A percentile compares a stretch with the other conserved stretches of the same genome.
These are phyloP conservation scores for Grammomys surdaster DNA, from an alignment of 2,113 vertebrate species.

Conservation along the genomic window DNA sequence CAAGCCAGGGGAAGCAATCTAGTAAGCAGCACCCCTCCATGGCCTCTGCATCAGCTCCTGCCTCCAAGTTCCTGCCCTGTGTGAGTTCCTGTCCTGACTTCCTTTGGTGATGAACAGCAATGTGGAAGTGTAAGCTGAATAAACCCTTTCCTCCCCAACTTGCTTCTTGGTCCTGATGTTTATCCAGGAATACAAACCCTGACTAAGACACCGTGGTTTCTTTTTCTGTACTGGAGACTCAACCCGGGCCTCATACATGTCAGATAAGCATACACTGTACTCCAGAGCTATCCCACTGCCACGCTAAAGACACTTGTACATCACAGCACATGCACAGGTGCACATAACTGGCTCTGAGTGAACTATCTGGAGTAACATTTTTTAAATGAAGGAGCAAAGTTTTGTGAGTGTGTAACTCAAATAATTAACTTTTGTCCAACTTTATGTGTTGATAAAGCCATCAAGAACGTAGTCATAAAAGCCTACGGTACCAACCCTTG, in stretches of 20 bases:
- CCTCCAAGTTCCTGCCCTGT: too few species aligned
- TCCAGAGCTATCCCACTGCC: background rate
- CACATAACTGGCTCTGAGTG: background rate
- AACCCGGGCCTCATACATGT: background rate
- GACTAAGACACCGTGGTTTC: background rate
- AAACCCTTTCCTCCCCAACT: too few species aligned
- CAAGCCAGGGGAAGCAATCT: too few species aligned
- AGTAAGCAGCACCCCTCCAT: too few species aligned
- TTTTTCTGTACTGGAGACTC: background rate
- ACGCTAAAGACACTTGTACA: background rate
- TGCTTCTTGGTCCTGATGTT: too few species aligned
- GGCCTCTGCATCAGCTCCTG: too few species aligned
- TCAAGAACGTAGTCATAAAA: slow-evolving; percentile 9
- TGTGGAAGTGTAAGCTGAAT: too few species aligned
- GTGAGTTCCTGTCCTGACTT: too few species aligned
- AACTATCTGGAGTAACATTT: background rate
- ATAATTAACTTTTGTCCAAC: slow-evolving; percentile 18
- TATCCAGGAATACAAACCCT: too few species aligned
- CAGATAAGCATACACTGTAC: background rate
- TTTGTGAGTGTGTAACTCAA: background rate
- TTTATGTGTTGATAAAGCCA: slow-evolving; percentile 3
- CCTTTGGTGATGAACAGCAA: too few species aligned
- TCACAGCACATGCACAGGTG: background rate
- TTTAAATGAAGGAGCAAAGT: background rate
- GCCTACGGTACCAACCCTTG: background rate